Evolutionary conservation across 2,888 invertebrate species (phyloP).

Genomic region (Cantharis rufa): DNA sequence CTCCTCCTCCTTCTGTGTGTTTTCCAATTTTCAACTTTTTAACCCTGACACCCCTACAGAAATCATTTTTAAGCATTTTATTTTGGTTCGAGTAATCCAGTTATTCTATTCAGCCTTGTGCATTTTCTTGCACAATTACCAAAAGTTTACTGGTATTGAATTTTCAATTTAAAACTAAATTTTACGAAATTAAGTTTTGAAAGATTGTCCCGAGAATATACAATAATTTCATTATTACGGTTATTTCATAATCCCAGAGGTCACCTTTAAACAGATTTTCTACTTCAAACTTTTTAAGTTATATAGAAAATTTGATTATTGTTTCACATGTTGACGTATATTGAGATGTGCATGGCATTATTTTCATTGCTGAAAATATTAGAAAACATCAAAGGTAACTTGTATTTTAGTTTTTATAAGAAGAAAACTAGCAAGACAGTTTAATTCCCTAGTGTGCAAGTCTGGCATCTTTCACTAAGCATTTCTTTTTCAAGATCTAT

Average conservation of each 20-base stretch:
- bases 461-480: slow-evolving; percentile 9
- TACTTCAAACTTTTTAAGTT: neutral
- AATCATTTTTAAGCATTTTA: too few relatives aligned
- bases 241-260: neutral
- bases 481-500: slow-evolving; percentile 13
- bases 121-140: too few relatives aligned
- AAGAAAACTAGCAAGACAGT: slow-evolving; percentile 6
- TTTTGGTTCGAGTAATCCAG: too few relatives aligned
- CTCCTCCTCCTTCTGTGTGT: too few relatives aligned
- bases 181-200: neutral
- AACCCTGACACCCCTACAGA: too few relatives aligned
- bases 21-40: too few relatives aligned
- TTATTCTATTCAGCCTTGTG: too few relatives aligned
- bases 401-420: neutral
- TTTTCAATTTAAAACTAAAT: too few relatives aligned
- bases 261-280: neutral
- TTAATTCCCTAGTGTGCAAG: slow-evolving; percentile 6
- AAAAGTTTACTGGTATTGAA: too few relatives aligned
- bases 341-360: neutral
- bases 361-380: neutral
- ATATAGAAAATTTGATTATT: neutral
- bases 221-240: neutral
- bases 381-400: neutral
- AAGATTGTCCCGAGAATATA: neutral
- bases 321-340: neutral